Evolutionary conservation across 2,888 invertebrate species (phyloP).

Genomic region (Baccha elongata): DNA sequence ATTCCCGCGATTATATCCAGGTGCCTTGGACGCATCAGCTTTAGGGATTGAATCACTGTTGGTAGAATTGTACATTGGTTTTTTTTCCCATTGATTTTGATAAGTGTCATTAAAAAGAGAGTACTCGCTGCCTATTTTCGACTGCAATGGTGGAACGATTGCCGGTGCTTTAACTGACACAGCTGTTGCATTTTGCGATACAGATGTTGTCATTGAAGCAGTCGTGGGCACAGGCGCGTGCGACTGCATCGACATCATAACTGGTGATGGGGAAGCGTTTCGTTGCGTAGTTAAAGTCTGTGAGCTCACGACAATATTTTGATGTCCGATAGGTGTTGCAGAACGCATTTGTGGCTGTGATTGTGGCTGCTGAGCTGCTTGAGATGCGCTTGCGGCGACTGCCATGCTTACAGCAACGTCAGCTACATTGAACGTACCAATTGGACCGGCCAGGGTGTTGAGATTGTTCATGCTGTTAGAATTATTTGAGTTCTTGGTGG

Average conservation of each 20-base stretch:
- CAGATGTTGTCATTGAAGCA: slow-evolving; percentile 69
- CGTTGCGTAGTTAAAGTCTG: slow-evolving; percentile 60
- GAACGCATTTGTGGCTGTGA: slow-evolving; percentile 75
- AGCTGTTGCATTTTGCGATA: slow-evolving; percentile 60
- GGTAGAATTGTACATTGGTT: slow-evolving; percentile 82
- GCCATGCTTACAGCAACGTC: slow-evolving; percentile 79
- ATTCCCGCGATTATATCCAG: slow-evolving; percentile 91
- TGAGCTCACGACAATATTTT: slow-evolving; percentile 68
- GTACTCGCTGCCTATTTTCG: slow-evolving; percentile 86
- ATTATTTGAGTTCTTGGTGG: slow-evolving; percentile 54
- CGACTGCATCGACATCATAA: slow-evolving; percentile 76
- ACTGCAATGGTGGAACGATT: slow-evolving; percentile 78
- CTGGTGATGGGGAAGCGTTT: slow-evolving; percentile 73
- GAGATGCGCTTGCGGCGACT: slow-evolving; percentile 77
- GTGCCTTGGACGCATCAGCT: slow-evolving; percentile 94
- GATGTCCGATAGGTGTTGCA: slow-evolving; percentile 81
- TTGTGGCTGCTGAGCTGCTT: slow-evolving; percentile 71
- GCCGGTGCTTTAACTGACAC: slow-evolving; percentile 76
- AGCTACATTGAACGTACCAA: slow-evolving; percentile 82
- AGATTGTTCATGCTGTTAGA: slow-evolving; percentile 73
- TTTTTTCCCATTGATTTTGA: slow-evolving; percentile 83
- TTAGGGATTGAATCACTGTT: slow-evolving; percentile 82
- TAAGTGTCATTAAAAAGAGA: slow-evolving; percentile 92
- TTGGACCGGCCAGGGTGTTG: slow-evolving; percentile 80
- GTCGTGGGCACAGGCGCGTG: slow-evolving; percentile 78